Evolutionary conservation across 2,113 vertebrate genomes (phyloP), one percentile per base, ranked within the genome.

Genomic region (Herpetotheres cachinnans): DNA sequence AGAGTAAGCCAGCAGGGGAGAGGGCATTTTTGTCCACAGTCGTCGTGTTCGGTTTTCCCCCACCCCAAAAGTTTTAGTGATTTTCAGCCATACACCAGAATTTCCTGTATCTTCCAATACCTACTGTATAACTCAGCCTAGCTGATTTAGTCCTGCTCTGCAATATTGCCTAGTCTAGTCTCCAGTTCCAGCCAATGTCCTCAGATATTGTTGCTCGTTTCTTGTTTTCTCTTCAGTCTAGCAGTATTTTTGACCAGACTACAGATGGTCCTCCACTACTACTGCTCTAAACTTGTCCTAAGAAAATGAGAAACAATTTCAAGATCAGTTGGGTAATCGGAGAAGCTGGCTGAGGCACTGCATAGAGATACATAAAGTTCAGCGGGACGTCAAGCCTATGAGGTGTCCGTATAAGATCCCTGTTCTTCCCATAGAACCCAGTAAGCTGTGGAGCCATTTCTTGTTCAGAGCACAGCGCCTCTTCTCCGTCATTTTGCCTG

Each of bases 251-350:
- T 90, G 11, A 73, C 1, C 0, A 59, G 47, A 25, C 17, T 79
- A 18, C 9, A 47, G 38, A 9, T 25, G 34, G 17, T 44, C 30
- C 79, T 67, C 40, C 7, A 24, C 42, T 62, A 4, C 44, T 86
- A 91, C 34, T 83, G 27, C 44, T 94, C 42, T 78, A 30, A 86
- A 50, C 9, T 71, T 78, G n/a, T 50, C 34, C 42, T 71, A 38
- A 89, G n/a, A 59, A 82, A 67, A 71, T 71, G 29, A 78, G 72
- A 86, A 81, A 47, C n/a, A 32, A 18, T 89, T 89, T 81, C 24
- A 71, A 62, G 38, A 76, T 84, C n/a, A 34, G 0, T 22, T 59
- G 50, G 17, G 25, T 54, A 17, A 19, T 16, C 0, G 0, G 19
- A 74, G 36, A 59, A 83, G 24, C 59, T 73, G 55, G 25, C 19